These are phyloP conservation scores for Aphelocoma californica DNA, from an alignment of 2,797 vertebrate genomes.

Conservation along the genomic window DNA sequence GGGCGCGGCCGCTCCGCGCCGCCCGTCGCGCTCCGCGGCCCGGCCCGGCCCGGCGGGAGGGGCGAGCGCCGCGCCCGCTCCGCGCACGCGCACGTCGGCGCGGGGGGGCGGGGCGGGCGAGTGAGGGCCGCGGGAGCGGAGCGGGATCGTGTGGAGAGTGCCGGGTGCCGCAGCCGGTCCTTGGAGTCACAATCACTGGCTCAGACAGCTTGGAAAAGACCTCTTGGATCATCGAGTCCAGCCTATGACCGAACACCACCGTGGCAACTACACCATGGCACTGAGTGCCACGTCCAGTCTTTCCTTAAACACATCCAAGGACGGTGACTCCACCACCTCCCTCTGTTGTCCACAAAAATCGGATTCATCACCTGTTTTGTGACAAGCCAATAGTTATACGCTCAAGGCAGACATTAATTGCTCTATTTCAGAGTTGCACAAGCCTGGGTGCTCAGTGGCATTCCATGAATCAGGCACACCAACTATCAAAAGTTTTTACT, in stretches of 20 bases:
- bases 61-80: not conserved
- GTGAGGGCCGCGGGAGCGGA: not conserved
- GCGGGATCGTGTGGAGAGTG: not conserved
- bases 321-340: not conserved
- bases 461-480: not conserved
- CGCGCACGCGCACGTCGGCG: not conserved
- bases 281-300: not conserved
- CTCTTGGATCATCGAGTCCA: fast-evolving
- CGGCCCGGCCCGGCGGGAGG: not conserved
- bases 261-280: fast-evolving
- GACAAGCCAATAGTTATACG: not conserved
- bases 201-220: fast-evolving
- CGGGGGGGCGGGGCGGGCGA: not conserved
- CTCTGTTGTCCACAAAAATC: not conserved
- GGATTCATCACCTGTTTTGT: no score
- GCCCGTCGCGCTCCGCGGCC: not conserved
- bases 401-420: not conserved
- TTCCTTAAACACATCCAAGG: not conserved
- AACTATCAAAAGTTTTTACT: not conserved
- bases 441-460: not conserved
- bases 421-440: not conserved
- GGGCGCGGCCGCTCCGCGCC: not conserved
- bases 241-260: fast-evolving
- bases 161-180: fast-evolving
- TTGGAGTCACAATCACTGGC: fast-evolving